Evolutionary conservation across 2,888 invertebrate genomes (phyloP).

Genomic region (Caenorhabditis japonica): DNA sequence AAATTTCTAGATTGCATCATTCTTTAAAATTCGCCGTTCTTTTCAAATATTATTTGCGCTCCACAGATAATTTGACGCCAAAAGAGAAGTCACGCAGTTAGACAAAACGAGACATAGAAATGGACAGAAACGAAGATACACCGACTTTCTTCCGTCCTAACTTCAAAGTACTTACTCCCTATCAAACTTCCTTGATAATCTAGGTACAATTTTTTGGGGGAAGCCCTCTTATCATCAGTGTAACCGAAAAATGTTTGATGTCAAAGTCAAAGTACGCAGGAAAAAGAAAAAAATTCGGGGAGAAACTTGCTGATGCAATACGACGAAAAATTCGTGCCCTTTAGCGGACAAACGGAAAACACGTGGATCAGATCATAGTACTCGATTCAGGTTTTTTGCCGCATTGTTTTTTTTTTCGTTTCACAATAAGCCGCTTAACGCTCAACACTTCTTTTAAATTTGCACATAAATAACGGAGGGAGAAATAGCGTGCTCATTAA

Average conservation of each 20-base stretch:
- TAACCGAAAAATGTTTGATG: constrained; percentile 7
- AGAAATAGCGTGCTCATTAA: too few relatives aligned
- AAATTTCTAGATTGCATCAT: too few relatives aligned
- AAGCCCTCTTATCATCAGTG: constrained; percentile 38
- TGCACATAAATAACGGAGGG: too few relatives aligned
- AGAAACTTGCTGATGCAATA: constrained; percentile 33
- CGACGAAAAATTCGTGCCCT: constrained; percentile 26
- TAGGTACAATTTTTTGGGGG: constrained; percentile 24
- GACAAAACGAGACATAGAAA: too few relatives aligned
- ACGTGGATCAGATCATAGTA: constrained; percentile 15
- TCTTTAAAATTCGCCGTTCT: too few relatives aligned
- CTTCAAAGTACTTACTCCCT: constrained; percentile 46
- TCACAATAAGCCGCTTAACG: constrained; percentile 21
- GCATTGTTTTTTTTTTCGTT: not conserved
- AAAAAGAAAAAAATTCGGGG: constrained; percentile 2
- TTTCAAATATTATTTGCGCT: too few relatives aligned
- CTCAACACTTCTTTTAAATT: not conserved
- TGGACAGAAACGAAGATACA: not conserved
- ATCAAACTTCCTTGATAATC: too few relatives aligned
- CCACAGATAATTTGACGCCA: too few relatives aligned
- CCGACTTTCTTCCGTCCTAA: constrained; percentile 5
- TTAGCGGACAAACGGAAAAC: constrained; percentile 18
- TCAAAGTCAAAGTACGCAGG: constrained; percentile 38
- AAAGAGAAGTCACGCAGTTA: too few relatives aligned
- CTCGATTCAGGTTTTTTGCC: not conserved